Percentiles rank a stretch among this genome's conserved stretches.
phyloP scores from a whole-genome alignment of 2,797 vertebrate species.

The Parauchenoglanis punctatus region DNA sequence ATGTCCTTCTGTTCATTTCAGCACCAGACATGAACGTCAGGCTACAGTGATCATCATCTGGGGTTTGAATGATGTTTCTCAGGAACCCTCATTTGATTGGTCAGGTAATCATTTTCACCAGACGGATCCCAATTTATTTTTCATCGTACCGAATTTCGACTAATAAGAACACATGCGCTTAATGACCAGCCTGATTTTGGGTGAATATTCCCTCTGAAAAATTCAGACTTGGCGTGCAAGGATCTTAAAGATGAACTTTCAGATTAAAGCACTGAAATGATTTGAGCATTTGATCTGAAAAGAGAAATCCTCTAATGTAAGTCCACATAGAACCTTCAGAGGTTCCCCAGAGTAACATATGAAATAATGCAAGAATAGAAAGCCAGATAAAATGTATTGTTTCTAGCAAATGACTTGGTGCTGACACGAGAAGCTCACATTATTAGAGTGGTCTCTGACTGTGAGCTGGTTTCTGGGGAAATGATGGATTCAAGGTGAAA shows the following conservation, averaged over 20 bases:
- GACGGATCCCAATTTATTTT: too few relatives aligned
- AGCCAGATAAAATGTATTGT: neutral
- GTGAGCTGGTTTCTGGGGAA: neutral
- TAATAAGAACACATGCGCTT: too few relatives aligned
- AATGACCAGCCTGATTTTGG: too few relatives aligned
- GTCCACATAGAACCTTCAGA: neutral
- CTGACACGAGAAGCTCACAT: neutral
- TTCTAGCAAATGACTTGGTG: neutral
- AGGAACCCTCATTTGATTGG: too few relatives aligned
- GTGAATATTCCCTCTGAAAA: too few relatives aligned
- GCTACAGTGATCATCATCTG: too few relatives aligned
- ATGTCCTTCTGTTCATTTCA: too few relatives aligned
- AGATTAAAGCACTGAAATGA: neutral
- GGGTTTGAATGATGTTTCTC: too few relatives aligned
- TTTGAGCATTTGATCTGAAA: neutral
- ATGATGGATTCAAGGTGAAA: neutral
- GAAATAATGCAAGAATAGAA: neutral
- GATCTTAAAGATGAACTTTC: neutral
- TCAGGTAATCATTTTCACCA: too few relatives aligned
- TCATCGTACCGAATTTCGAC: too few relatives aligned
- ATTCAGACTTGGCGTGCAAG: too few relatives aligned
- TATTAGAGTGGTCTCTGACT: neutral
- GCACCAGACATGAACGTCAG: too few relatives aligned
- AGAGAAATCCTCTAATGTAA: neutral
- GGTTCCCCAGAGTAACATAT: neutral